phyloP scores from a whole-genome alignment of 2,113 vertebrate genomes.

The Pseudorectes ferrugineus region DNA sequence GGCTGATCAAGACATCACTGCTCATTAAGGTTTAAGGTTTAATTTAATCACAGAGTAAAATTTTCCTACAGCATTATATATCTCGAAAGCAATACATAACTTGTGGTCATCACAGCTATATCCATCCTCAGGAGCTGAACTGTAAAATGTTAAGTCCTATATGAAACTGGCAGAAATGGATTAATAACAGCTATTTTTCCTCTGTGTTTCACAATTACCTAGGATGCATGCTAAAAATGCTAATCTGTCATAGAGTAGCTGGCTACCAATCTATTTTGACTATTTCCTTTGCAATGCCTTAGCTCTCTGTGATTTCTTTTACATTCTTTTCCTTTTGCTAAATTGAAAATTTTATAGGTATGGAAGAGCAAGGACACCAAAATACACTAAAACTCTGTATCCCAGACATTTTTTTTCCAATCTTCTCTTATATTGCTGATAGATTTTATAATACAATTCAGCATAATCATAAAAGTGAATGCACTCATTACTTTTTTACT shows the following conservation, averaged over 20 bases:
- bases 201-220: neutral
- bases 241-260: neutral
- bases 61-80: neutral
- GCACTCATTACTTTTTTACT: neutral
- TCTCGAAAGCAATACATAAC: neutral
- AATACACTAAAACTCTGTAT: neutral
- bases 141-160: neutral
- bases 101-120: neutral
- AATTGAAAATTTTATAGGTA: neutral
- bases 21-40: neutral
- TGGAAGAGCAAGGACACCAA: neutral
- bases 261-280: neutral
- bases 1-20: neutral
- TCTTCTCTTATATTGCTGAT: neutral
- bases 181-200: neutral
- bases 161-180: neutral
- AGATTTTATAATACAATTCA: neutral
- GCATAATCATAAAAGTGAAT: constrained; percentile 5
- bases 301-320: neutral
- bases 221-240: neutral
- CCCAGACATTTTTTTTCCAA: neutral
- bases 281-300: neutral
- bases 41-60: neutral
- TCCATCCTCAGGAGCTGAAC: neutral
- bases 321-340: neutral